Conservation (phyloP, 2,888 invertebrate species). For the Chorisops tibialis region DNA sequence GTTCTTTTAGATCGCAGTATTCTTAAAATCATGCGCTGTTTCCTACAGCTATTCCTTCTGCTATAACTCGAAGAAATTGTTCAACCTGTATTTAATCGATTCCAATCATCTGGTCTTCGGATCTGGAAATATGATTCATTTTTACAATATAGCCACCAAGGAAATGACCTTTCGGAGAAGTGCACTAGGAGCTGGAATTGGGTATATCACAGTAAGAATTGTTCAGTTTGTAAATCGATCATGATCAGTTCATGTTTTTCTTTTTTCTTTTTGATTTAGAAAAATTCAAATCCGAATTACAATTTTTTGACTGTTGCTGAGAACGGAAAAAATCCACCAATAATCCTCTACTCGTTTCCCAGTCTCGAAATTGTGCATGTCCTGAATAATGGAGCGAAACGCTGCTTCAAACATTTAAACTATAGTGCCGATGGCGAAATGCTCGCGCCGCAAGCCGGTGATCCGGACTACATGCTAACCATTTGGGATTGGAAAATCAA, state of each 20-base stretch:
- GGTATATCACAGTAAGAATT: conserved; percentile 74
- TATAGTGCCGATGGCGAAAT: conserved; percentile 79
- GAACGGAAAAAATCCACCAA: conserved; percentile 68
- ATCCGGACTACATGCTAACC: conserved; percentile 83
- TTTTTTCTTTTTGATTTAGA: too few species aligned
- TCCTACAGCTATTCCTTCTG: conserved; percentile 74
- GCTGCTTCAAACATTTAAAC: conserved; percentile 67
- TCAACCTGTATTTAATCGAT: conserved; percentile 76
- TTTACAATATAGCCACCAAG: conserved; percentile 66
- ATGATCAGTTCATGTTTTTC: background rate
- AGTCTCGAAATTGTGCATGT: conserved; percentile 69
- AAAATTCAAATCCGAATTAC: conserved; percentile 60
- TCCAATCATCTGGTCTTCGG: conserved; percentile 70
- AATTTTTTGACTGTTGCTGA: conserved; percentile 81
- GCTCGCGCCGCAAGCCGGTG: conserved; percentile 67
- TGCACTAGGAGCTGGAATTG: conserved; percentile 75
- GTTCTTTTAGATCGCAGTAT: conserved; percentile 56
- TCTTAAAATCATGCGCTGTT: conserved; percentile 23
- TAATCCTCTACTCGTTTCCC: conserved; percentile 83
- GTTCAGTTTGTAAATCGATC: conserved; percentile 36
- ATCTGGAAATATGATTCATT: conserved; percentile 77
- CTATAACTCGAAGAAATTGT: conserved; percentile 76
- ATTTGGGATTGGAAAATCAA: conserved; percentile 85
- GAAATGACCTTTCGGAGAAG: conserved; percentile 69
- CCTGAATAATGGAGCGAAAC: conserved; percentile 72